Conservation (phyloP, 2,113 vertebrate genomes). For the Acrocephalus kingi region DNA sequence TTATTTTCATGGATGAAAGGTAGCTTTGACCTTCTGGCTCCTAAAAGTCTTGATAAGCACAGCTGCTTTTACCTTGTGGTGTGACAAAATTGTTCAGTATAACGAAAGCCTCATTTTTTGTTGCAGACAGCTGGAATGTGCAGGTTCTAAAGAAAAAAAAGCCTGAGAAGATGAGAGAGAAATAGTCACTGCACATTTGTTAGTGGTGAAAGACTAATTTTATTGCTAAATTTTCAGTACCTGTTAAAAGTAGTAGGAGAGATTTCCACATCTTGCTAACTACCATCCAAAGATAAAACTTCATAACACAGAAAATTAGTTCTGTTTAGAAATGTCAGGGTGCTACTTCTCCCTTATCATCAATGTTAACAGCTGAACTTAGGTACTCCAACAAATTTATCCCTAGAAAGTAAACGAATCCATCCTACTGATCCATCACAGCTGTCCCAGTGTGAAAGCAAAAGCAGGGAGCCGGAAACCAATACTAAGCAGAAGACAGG, state of each 20-base stretch:
- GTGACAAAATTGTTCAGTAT: background rate
- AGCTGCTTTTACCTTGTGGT: rapidly evolving
- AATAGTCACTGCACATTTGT: background rate
- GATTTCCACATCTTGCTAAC: background rate
- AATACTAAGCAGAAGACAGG: background rate
- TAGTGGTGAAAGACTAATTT: background rate
- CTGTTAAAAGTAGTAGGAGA: background rate
- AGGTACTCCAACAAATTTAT: background rate
- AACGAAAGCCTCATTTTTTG: rapidly evolving
- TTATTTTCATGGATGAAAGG: background rate
- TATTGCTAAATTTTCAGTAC: background rate
- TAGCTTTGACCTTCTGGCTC: background rate
- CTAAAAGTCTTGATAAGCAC: background rate
- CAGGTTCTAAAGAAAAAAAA: background rate
- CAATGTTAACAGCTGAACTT: background rate
- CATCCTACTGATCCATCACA: background rate
- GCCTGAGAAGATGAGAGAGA: background rate
- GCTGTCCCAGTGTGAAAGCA: background rate
- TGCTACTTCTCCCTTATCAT: background rate
- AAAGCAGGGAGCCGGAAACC: background rate
- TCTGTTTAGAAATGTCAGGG: background rate
- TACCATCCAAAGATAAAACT: background rate
- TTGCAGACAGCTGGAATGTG: background rate
- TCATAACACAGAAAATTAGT: background rate
- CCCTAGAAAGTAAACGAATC: background rate